phyloP scores from a whole-genome alignment of 2,797 vertebrate species.

The Lepilemur ruficaudatus region DNA sequence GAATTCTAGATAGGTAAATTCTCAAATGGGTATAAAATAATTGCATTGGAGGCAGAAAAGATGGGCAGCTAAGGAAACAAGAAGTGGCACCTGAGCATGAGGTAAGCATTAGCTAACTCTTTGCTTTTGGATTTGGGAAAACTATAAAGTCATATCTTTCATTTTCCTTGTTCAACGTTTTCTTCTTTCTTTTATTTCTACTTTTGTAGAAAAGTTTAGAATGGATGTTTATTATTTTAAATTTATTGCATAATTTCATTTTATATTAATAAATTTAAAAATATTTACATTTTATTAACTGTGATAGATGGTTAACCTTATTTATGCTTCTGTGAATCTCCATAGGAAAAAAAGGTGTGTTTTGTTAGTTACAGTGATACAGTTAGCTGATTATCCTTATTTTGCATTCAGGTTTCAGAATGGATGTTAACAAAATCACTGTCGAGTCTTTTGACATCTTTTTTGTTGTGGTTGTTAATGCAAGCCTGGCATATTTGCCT shows the following conservation, averaged over 20 bases:
- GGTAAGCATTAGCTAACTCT: neutral
- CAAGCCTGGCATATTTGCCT: neutral
- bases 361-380: conserved; percentile 13
- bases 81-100: neutral
- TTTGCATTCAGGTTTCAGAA: conserved; percentile 25
- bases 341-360: neutral
- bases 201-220: conserved; percentile 11
- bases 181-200: conserved; percentile 2
- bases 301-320: neutral
- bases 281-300: neutral
- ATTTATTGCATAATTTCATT: neutral
- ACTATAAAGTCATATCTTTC: neutral
- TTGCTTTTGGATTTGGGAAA: neutral
- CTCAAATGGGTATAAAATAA: neutral
- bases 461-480: neutral
- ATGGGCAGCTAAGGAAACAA: neutral
- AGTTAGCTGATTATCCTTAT: neutral
- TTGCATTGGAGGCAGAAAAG: neutral
- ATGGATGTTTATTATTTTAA: conserved; percentile 12
- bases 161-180: neutral
- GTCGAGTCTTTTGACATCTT: neutral
- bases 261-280: conserved; percentile 26
- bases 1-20: neutral
- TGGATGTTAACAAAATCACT: neutral
- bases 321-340: conserved; percentile 31